phyloP scores from a whole-genome alignment of 2,113 vertebrate species.

The Elachura formosa region DNA sequence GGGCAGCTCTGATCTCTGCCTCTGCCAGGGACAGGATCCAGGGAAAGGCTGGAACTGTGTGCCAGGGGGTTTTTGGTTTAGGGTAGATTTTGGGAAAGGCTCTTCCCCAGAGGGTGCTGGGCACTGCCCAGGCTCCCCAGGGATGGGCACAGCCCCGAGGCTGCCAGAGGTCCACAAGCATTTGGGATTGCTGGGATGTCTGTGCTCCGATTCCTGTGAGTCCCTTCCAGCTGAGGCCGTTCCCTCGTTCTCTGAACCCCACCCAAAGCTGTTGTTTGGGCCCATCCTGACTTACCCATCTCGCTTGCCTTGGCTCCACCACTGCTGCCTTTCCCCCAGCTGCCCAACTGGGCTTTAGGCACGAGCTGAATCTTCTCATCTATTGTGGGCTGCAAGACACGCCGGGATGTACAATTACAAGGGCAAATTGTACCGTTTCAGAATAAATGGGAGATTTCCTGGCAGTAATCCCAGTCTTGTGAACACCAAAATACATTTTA shows the following conservation, averaged over 20 bases:
- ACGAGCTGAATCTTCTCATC: conserved; percentile 98
- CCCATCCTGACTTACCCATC: conserved; percentile 75
- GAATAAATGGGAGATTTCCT: neutral
- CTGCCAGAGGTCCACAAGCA: neutral
- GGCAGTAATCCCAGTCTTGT: neutral
- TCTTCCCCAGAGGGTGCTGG: neutral
- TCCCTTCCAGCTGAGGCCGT: neutral
- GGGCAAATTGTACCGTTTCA: rapidly evolving
- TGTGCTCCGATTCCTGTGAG: neutral
- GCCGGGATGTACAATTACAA: neutral
- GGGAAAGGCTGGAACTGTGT: rapidly evolving
- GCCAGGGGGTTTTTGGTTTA: neutral
- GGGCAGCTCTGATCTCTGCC: neutral
- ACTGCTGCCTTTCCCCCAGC: conserved; percentile 97
- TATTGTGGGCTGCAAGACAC: conserved; percentile 86
- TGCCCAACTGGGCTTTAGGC: conserved; percentile 91
- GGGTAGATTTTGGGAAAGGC: rapidly evolving
- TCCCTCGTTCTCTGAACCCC: rapidly evolving
- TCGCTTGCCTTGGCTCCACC: conserved; percentile 95
- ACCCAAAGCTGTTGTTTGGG: neutral
- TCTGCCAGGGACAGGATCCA: neutral
- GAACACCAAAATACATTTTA: neutral
- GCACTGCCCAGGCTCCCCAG: neutral
- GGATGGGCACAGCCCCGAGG: rapidly evolving
- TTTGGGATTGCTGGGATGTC: neutral